Conservation (phyloP, 2,113 vertebrate species). For the Pseudorectes ferrugineus region DNA sequence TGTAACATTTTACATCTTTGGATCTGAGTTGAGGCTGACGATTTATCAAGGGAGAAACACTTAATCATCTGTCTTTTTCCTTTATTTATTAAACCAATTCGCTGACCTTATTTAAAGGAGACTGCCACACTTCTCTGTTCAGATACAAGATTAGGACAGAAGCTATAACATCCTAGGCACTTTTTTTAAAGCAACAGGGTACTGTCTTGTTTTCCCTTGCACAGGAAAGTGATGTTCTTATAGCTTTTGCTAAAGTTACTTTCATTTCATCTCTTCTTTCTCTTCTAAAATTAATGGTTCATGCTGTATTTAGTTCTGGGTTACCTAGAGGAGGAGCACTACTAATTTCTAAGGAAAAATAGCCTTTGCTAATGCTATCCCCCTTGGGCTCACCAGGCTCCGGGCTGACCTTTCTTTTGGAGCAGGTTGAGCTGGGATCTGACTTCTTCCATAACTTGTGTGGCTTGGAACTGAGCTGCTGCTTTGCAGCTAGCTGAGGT, state of each 20-base stretch:
- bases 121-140: neutral
- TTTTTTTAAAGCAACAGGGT: neutral
- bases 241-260: neutral
- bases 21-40: neutral
- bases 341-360: neutral
- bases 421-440: neutral
- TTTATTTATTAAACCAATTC: neutral
- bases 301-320: neutral
- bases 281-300: neutral
- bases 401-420: constrained; percentile 11
- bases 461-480: constrained; percentile 18
- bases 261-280: neutral
- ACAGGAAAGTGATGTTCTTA: neutral
- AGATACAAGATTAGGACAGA: neutral
- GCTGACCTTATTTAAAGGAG: constrained; percentile 25
- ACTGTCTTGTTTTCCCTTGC: neutral
- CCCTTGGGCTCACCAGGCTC: neutral
- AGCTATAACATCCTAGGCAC: neutral
- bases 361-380: neutral
- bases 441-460: constrained; percentile 4
- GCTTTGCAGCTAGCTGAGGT: neutral
- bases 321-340: neutral
- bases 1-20: constrained; percentile 40
- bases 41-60: constrained; percentile 5
- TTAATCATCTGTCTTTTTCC: constrained; percentile 27